phyloP scores from a whole-genome alignment of 1,140 invertebrate genomes.

The Drosophila lowei region DNA sequence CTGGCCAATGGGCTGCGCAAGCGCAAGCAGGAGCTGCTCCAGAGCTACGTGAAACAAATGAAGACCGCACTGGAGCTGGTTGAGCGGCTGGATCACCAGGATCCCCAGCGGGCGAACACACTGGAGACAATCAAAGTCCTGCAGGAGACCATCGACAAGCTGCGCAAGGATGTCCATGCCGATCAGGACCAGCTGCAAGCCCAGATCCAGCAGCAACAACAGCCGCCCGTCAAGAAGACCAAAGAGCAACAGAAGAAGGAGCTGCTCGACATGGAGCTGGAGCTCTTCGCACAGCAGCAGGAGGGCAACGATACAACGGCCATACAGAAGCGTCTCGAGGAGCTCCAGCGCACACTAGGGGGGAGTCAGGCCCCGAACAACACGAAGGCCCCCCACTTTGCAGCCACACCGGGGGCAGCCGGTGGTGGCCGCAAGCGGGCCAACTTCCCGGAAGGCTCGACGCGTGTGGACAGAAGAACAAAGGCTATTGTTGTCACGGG shows the following conservation, averaged over 20 bases:
- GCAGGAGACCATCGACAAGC: constrained; percentile 77
- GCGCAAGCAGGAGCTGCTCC: constrained; percentile 78
- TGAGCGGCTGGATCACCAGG: constrained; percentile 73
- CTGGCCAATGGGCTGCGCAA: constrained; percentile 79
- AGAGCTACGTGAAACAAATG: constrained; percentile 82
- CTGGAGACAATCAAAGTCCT: constrained; percentile 78
- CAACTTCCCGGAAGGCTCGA: constrained; percentile 70
- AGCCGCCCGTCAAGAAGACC: constrained; percentile 73
- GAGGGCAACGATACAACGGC: constrained; percentile 81
- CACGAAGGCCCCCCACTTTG: constrained; percentile 26
- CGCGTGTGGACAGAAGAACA: constrained; percentile 77
- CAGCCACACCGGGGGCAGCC: constrained; percentile 27
- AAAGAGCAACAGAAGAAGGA: constrained; percentile 83
- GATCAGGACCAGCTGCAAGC: constrained; percentile 80
- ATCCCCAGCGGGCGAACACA: constrained; percentile 67
- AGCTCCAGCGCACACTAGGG: constrained; percentile 78
- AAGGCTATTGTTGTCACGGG: constrained; percentile 80
- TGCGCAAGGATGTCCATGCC: constrained; percentile 78
- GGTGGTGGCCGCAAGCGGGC: constrained; percentile 53
- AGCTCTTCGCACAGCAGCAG: constrained; percentile 81
- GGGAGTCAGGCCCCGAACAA: constrained; percentile 22
- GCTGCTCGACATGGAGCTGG: constrained; percentile 81
- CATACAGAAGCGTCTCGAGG: constrained; percentile 79
- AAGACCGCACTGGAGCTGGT: constrained; percentile 76
- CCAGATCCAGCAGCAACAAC: constrained; percentile 74